Evolutionary conservation across 2,113 vertebrate species (phyloP).

Genomic region (Marcusenius ussheri): DNA sequence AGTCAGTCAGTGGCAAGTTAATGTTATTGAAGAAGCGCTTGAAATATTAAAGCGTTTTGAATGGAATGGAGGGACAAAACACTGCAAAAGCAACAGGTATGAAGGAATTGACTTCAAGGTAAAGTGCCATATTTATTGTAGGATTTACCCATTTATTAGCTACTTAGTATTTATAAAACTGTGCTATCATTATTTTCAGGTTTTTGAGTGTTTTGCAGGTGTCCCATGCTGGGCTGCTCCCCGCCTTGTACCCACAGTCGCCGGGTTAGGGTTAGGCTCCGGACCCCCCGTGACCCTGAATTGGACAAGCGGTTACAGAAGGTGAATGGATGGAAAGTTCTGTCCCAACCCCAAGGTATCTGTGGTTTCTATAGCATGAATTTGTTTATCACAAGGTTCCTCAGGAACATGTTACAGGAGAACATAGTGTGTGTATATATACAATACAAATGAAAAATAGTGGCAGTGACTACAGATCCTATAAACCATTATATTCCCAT

Average conservation of each 20-base stretch:
- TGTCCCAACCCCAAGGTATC: not conserved
- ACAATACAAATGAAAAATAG: not conserved
- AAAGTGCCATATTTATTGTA: not conserved
- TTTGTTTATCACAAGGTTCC: not conserved
- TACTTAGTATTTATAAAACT: not conserved
- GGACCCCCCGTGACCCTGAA: not conserved
- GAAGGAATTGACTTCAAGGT: not conserved
- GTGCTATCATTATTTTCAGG: not conserved
- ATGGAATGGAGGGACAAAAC: not conserved
- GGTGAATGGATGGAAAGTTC: not conserved
- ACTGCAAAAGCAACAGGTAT: not conserved
- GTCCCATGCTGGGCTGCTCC: not conserved
- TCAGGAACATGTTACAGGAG: not conserved
- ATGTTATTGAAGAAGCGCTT: not conserved
- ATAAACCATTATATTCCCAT: not conserved
- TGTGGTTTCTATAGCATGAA: not conserved
- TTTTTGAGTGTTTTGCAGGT: not conserved
- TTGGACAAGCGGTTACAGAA: not conserved
- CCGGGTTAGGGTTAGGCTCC: not conserved
- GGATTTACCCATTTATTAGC: not conserved
- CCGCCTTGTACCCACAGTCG: not conserved
- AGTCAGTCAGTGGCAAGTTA: not conserved
- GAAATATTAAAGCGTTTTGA: not conserved
- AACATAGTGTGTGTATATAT: not conserved
- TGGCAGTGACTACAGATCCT: not conserved